Percentiles rank a stretch among this genome's conserved stretches.
Evolutionary conservation across 2,113 vertebrate genomes (phyloP).

Genomic region (Poeciliopsis retropinna): DNA sequence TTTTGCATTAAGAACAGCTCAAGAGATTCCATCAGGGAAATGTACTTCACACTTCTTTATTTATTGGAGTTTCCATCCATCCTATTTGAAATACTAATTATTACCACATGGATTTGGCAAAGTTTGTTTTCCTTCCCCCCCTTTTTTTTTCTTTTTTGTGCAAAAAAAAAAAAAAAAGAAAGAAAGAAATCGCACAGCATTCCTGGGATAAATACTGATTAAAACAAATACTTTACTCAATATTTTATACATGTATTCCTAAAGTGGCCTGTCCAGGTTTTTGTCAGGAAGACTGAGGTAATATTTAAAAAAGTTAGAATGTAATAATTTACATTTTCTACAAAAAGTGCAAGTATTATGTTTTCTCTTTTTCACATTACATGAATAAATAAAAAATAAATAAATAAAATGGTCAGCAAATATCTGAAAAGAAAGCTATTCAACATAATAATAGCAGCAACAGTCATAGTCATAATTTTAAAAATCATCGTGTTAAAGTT

Average conservation of each 20-base stretch:
- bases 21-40: background rate
- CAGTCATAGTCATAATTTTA: background rate
- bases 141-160: too few relatives aligned
- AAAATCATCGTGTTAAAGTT: too few relatives aligned
- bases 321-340: background rate
- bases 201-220: background rate
- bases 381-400: background rate
- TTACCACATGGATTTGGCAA: background rate
- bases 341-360: background rate
- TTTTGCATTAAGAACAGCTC: constrained; percentile 9
- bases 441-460: background rate
- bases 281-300: background rate
- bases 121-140: background rate
- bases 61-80: background rate
- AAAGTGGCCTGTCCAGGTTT: background rate
- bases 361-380: background rate
- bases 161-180: too few relatives aligned
- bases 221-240: background rate
- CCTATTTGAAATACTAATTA: background rate
- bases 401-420: background rate
- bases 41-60: background rate
- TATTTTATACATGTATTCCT: background rate
- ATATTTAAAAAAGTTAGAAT: background rate
- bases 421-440: background rate
- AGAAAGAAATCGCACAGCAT: too few relatives aligned